Base-by-base conservation (phyloP, 1,140 invertebrate species). In the Heliconius himera region DNA sequence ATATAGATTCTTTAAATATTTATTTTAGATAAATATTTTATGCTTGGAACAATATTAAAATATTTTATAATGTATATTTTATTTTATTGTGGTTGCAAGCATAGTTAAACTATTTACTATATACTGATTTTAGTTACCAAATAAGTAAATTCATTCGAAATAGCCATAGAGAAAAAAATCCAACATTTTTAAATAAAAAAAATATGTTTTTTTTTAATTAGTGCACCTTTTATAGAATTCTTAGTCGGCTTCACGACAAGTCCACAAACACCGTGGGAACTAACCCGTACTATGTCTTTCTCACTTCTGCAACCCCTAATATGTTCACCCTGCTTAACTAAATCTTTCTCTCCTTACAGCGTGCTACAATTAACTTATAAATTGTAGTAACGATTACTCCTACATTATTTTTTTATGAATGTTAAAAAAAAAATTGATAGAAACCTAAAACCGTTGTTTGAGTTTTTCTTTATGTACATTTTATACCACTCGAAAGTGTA, bases 201-300 rank as follows among this genome's bases (percentile, higher is more conserved):
- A 36, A 36, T 36, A 36, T 1, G 6, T 0, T 36, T 36, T 33
- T 33, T 66, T 66, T 22, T 16, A 66, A 29, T 70, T 76, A 49
- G 74, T 46, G 22, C 74, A 76, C 41, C 41, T 70, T 76, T 76
- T 49, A 33, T 49, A 41, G 60, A 60, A 76, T 70, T 66, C 74
- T 54, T 22, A 3, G 60, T 66, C n/a, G 54, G n/a, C 54, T 60
- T 22, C 54, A 22, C 60, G 26, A 66, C 60, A 76, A 74, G 56
- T 18, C 29, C 41, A n/a, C 41, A 70, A 22, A 70, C 26, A 79
- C 36, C 78, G 77, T 83, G 79, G 79, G 74, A 83, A 83, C 75
- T 33, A 36, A 75, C 26, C 20, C 26, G 72, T 46, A 46, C 13
- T 46, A 46, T 46, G 41, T 77, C 73, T 78, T 74, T 49, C 51